Evolutionary conservation across 2,113 vertebrate species (phyloP), one percentile per base, ranked within the genome.

Genomic region (Felis chaus): DNA sequence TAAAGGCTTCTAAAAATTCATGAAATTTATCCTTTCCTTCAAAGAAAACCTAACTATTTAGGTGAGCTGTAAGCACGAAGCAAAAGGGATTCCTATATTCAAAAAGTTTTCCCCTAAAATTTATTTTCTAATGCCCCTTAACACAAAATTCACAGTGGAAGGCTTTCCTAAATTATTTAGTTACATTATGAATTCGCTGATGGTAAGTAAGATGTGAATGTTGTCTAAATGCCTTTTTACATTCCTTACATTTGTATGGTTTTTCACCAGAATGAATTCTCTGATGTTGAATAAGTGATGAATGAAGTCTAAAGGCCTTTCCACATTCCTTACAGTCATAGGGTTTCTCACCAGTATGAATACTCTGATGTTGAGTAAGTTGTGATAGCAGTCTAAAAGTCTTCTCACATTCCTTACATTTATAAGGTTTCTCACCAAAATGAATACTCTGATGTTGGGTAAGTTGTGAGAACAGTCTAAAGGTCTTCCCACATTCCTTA

Each of bases 181-280:
- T 45, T 79, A 94, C 92, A 29, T 97, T 98, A 97, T 98, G 98
- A 91, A 98, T 97, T 66, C 97, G 91, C 65, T 97, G 96, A 90
- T 98, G 98, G 45, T 98, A 98, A 61, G 98, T 98, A 73, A 98
- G 98, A 61, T 98, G 98, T 25, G 98, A 98, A 50, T 99, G 99
- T 5, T 99, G 99, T 97, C 99, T 99, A 94, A 99, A 98, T 7
- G 98, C 97, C 63, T 98, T 98, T 33, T 97, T 97, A 94, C 98
- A 98, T 96, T 98, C 98, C n/a, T 98, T 97, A 79, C 99, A 99
- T 97, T 98, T 95, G 96, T 98, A 99, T 0, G 99, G 99, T 74
- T 98, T 98, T 98, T 99, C 99, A 2, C 99, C 98, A 45, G 98
- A 98, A 80, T 98, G 98, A 83, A 98, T 98, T 74, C 98, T 98